phyloP scores from a whole-genome alignment of 2,797 vertebrate genomes.

The Crenichthys baileyi region DNA sequence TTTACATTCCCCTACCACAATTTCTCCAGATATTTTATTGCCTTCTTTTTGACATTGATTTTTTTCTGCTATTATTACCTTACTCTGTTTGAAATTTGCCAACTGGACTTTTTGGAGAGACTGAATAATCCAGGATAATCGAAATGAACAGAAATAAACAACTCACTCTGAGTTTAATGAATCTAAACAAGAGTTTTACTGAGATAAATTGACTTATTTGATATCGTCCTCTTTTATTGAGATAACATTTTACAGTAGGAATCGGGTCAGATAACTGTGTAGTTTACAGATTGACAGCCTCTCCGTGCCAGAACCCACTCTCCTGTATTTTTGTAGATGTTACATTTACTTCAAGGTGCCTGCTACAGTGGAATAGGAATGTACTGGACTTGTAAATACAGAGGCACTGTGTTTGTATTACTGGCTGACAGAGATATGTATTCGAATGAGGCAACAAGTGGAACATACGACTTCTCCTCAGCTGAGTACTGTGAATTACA shows the following conservation, averaged over 20 bases:
- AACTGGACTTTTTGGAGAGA: not conserved
- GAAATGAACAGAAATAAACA: not conserved
- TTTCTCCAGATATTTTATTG: not conserved
- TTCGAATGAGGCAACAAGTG: slow-evolving; percentile 63
- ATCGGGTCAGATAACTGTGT: not conserved
- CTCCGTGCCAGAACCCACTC: slow-evolving; percentile 30
- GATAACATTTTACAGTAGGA: not conserved
- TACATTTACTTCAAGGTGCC: slow-evolving; percentile 69
- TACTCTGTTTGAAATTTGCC: not conserved
- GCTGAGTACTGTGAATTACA: slow-evolving; percentile 77
- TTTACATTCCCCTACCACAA: not conserved
- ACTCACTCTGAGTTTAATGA: not conserved
- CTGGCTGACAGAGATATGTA: slow-evolving; percentile 67
- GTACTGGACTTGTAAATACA: slow-evolving; percentile 77
- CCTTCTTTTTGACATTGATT: not conserved
- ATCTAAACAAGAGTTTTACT: not conserved
- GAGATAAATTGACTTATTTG: not conserved
- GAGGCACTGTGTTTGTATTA: slow-evolving; percentile 74
- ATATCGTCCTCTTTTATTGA: not conserved
- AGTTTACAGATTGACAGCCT: slow-evolving; percentile 3
- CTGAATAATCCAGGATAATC: not conserved
- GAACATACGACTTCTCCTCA: slow-evolving; percentile 53
- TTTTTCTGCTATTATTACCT: not conserved
- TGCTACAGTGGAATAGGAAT: slow-evolving; percentile 69
- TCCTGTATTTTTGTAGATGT: slow-evolving; percentile 66